Evolutionary conservation across 2,888 invertebrate genomes (phyloP), one percentile per base, ranked within the genome.

Genomic region (Brenthis hecate): DNA sequence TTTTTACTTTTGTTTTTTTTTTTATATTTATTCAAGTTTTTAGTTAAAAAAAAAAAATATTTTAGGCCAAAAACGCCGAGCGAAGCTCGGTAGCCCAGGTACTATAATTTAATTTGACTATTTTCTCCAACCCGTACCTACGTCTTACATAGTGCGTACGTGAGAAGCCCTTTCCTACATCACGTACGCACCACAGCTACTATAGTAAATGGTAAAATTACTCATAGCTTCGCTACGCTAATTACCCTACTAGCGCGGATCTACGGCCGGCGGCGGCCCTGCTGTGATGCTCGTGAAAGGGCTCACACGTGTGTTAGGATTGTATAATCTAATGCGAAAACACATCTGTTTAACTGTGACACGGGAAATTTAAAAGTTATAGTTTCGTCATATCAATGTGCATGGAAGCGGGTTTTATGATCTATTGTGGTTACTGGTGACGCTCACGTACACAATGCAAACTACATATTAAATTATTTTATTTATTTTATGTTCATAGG

Each of bases 221-320:
- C n/a, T 62, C 56, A 50, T 14, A 55, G 36, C 13, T 13, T n/a
- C 14, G 48, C 11, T 48, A 43, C n/a, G 57, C 43, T 53, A 57
- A 57, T 56, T n/a, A 54, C 50, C 60, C 60, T 60, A 23, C 60
- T 60, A 23, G 32, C 50, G 28, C 48, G 13, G 60, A 28, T n/a
- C 60, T 60, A 19, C 36, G 36, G 36, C 36, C 36, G 0, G 36
- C 8, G 36, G 8, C 36, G 36, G 36, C 36, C 28, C 23, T 16
- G 32, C 36, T 66, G 66, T 66, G 66, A 66, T 66, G 55, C n/a
- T 66, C 61, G 56, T 61, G 55, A 61, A 66, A 61, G 60, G 61
- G 66, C n/a, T 55, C 66, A 6, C 47, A 60, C n/a, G 32, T 4
- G 55, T 28, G 14, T 66, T 54, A 23, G 58, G 54, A 61, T 61